Conservation (phyloP, 2,113 vertebrate genomes). For the Hippopotamus amphibius region DNA sequence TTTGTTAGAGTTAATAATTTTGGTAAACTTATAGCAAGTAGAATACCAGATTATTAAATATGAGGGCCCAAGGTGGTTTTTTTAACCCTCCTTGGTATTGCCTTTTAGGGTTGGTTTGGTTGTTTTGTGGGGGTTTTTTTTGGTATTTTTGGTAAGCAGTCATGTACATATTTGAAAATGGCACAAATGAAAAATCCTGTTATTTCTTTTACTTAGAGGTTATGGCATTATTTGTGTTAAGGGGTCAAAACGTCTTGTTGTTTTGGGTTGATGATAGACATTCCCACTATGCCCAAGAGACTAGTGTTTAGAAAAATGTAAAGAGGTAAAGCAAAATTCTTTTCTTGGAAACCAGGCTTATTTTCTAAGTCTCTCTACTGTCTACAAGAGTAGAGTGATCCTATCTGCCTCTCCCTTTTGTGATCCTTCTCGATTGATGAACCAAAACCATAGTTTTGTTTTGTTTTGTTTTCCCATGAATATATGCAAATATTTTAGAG, state of each 20-base stretch:
- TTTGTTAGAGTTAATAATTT: not conserved
- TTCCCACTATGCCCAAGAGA: not conserved
- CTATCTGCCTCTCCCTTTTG: not conserved
- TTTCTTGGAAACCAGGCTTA: not conserved
- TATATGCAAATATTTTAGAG: not conserved
- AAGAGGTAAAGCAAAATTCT: not conserved
- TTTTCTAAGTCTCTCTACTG: not conserved
- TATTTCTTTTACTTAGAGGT: not conserved
- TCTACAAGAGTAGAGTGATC: not conserved
- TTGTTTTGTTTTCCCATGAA: too few relatives aligned
- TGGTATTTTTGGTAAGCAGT: not conserved
- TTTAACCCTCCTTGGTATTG: not conserved
- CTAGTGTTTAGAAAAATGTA: not conserved
- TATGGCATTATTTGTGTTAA: not conserved
- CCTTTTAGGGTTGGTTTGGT: not conserved
- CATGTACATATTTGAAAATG: conserved; percentile 22
- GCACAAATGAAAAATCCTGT: not conserved
- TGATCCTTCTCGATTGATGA: not conserved
- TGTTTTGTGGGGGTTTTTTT: too few relatives aligned
- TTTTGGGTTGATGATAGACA: not conserved
- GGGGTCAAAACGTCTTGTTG: not conserved
- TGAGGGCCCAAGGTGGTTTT: not conserved
- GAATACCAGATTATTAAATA: not conserved
- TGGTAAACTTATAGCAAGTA: not conserved
- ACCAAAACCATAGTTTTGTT: not conserved